Percentiles rank a stretch among this genome's conserved stretches.
Conservation (phyloP, 2,888 invertebrate species). For the Apodemia hepburni region DNA sequence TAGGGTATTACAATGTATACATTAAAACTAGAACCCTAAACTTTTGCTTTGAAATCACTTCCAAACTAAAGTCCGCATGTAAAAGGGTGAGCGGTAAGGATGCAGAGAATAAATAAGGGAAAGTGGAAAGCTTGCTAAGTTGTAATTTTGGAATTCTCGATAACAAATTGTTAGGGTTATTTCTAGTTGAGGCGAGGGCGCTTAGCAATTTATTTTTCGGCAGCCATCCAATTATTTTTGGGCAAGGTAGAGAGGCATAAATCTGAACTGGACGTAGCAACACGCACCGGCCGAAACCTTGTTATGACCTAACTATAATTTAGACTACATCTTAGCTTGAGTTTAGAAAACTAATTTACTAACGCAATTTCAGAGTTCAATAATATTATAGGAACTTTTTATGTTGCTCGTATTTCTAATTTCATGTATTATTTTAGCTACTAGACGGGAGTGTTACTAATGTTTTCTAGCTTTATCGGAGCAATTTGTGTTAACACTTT, state of each 20-base stretch:
- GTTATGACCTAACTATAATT: constrained; percentile 33
- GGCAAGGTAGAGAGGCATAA: constrained; percentile 63
- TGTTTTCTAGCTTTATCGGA: too few species aligned
- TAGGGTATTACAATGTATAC: too few species aligned
- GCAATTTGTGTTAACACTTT: too few species aligned
- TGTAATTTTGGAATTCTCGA: constrained; percentile 53
- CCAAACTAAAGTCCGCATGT: constrained; percentile 16
- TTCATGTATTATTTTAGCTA: too few species aligned
- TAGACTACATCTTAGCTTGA: constrained; percentile 41
- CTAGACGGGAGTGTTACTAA: too few species aligned
- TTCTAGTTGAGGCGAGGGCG: constrained; percentile 44
- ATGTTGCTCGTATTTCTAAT: too few species aligned
- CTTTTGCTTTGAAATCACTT: constrained; percentile 10
- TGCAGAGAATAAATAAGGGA: constrained; percentile 32
- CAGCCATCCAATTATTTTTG: constrained; percentile 74
- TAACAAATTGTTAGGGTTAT: constrained; percentile 61
- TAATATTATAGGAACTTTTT: neutral
- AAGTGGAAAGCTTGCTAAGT: constrained; percentile 36
- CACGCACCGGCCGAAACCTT: constrained; percentile 45
- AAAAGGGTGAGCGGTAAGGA: constrained; percentile 26
- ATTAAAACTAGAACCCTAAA: constrained; percentile 15
- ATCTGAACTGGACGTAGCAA: constrained; percentile 41
- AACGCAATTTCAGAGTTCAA: neutral
- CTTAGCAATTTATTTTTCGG: constrained; percentile 71
- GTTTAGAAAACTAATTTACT: constrained; percentile 20